Evolutionary conservation across 2,888 invertebrate species (phyloP).

Genomic region (Bembecia ichneumoniformis): DNA sequence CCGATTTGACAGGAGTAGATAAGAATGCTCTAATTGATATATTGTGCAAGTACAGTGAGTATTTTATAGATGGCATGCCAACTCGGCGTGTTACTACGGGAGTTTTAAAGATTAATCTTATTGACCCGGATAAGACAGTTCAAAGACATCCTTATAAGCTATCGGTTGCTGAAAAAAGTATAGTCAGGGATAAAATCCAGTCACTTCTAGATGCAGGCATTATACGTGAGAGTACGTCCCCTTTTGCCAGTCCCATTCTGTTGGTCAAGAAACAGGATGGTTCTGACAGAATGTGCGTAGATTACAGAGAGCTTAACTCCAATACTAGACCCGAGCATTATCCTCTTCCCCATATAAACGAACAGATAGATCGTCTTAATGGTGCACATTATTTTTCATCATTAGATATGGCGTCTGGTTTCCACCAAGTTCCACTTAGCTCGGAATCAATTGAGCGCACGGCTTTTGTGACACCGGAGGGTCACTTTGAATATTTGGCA

Average conservation of each 20-base stretch:
- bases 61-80: too few species aligned
- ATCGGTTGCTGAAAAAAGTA: too few species aligned
- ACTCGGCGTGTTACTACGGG: too few species aligned
- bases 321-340: slow-evolving; percentile 10
- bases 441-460: not conserved
- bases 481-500: too few species aligned
- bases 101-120: too few species aligned
- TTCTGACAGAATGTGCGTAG: slow-evolving; percentile 8
- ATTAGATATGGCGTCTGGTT: not conserved
- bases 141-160: too few species aligned
- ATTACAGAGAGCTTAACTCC: slow-evolving; percentile 10
- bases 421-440: not conserved
- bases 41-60: too few species aligned
- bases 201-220: not conserved
- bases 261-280: slow-evolving; percentile 4
- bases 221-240: not conserved
- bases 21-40: too few species aligned
- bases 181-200: not conserved
- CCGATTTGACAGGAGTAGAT: too few species aligned
- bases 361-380: slow-evolving; percentile 5
- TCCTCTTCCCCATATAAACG: slow-evolving; percentile 10
- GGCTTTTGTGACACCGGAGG: not conserved
- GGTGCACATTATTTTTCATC: not conserved
- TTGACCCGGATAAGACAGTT: too few species aligned
- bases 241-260: not conserved